Base-by-base conservation (phyloP, 2,797 vertebrate genomes). In the Bryconaethiops microstoma region DNA sequence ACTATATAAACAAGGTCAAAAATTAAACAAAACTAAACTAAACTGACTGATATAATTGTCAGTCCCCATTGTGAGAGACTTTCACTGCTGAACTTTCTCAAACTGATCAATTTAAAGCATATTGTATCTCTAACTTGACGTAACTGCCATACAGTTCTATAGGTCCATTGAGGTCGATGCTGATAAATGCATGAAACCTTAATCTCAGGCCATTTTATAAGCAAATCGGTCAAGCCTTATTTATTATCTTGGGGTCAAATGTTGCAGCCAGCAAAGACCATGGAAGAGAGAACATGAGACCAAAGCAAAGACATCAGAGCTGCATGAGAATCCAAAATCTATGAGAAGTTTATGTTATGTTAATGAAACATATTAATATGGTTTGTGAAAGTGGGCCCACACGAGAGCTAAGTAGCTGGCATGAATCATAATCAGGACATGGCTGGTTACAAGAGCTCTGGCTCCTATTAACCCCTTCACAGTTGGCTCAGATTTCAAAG, bases 371-470 rank as follows among this genome's bases (percentile, higher is more conserved):
- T 29, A 63, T 62, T 63, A 39, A 70, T 25, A 29, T 4, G 29
- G 62, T 82, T 78, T 73, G 62, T 10, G 29, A 52, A 68, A 78
- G 60, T 10, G 19, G 14, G 52, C 19, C 14, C 5, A 17, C 0
- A 3, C 1, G 19, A 64, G 17, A 72, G 55, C 48, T 39, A 65
- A 79, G 74, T 16, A 52, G 72, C 67, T 67, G 67, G 50, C 52
- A 67, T 81, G 71, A 84, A 84, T 84, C 82, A 84, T 77, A 81
- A 84, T 73, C 62, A 76, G 42, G 73, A 71, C 64, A 35, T 48
- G 68, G 54, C 35, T 48, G 21, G 76, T 84, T 82, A 79, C 72
- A 45, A 67, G 16, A 71, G 76, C 25, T 76, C 77, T 85, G 86
- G 82, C 76, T 81, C 39, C 54, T 76, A 70, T 83, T 84, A 83